Percentiles rank a stretch among this genome's conserved stretches.
phyloP scores from a whole-genome alignment of 2,113 vertebrate genomes.

The Gorilla gorilla region DNA sequence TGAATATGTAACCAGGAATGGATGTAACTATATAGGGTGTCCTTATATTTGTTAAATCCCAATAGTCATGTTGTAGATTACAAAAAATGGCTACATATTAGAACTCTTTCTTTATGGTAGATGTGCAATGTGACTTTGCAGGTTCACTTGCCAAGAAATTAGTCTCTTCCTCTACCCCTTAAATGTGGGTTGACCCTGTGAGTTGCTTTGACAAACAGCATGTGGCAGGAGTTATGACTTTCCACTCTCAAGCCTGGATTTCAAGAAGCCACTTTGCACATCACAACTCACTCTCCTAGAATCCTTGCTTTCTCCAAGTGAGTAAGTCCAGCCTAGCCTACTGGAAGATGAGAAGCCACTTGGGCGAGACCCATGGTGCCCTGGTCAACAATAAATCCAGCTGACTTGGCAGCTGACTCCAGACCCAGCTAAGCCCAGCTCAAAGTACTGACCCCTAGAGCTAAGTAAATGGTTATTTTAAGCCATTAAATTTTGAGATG shows the following conservation, averaged over 20 bases:
- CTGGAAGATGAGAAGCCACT: not conserved
- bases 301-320: not conserved
- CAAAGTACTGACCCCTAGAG: not conserved
- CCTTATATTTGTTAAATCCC: not conserved
- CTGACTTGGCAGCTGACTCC: not conserved
- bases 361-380: not conserved
- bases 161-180: not conserved
- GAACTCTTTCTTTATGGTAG: not conserved
- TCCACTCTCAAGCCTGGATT: not conserved
- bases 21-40: not conserved
- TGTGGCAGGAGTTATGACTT: not conserved
- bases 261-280: not conserved
- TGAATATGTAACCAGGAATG: conserved; percentile 9
- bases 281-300: not conserved
- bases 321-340: not conserved
- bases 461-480: not conserved
- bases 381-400: not conserved
- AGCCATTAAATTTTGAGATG: not conserved
- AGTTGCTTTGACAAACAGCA: conserved; percentile 17
- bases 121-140: not conserved
- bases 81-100: not conserved
- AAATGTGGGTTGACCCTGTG: not conserved
- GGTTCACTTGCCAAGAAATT: not conserved
- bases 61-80: not conserved
- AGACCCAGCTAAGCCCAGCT: not conserved